Percentiles rank a stretch among this genome's conserved stretches.
Conservation (phyloP, 2,797 vertebrate species). For the Odontamblyopus rebecca region DNA sequence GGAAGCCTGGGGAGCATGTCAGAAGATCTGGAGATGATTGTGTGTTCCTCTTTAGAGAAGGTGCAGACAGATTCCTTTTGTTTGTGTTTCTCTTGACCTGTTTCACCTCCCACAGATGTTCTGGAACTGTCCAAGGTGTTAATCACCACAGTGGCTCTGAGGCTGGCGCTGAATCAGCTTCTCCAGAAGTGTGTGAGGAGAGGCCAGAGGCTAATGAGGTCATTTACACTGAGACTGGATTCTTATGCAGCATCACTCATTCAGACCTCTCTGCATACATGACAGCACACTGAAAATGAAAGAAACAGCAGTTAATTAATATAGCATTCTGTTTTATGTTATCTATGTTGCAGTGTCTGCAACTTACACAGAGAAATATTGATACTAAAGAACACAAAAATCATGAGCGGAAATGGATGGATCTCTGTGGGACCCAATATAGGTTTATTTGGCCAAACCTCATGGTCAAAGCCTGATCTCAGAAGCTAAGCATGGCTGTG, state of each 20-base stretch:
- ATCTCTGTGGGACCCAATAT: background rate
- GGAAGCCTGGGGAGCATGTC: background rate
- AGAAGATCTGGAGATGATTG: conserved; percentile 5
- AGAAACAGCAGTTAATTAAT: no score
- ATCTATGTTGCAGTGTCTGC: no score
- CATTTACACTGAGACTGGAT: conserved; percentile 48
- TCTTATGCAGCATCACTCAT: conserved; percentile 10
- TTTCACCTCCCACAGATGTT: conserved; percentile 71
- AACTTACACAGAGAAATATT: no score
- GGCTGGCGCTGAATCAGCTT: conserved; percentile 53
- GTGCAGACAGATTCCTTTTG: conserved; percentile 52
- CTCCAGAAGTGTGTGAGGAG: conserved; percentile 27
- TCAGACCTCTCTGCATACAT: background rate
- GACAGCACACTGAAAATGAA: background rate
- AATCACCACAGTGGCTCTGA: conserved; percentile 70
- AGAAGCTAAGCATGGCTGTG: background rate
- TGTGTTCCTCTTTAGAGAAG: background rate
- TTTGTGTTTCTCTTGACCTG: conserved; percentile 69
- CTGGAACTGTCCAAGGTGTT: conserved; percentile 72
- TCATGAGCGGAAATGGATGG: background rate
- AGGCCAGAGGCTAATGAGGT: conserved; percentile 69
- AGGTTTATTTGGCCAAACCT: background rate
- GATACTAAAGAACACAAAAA: no score
- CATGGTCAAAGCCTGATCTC: background rate
- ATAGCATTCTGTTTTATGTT: no score